Conservation (phyloP, 2,888 invertebrate genomes). For the Eilema griseolum region DNA sequence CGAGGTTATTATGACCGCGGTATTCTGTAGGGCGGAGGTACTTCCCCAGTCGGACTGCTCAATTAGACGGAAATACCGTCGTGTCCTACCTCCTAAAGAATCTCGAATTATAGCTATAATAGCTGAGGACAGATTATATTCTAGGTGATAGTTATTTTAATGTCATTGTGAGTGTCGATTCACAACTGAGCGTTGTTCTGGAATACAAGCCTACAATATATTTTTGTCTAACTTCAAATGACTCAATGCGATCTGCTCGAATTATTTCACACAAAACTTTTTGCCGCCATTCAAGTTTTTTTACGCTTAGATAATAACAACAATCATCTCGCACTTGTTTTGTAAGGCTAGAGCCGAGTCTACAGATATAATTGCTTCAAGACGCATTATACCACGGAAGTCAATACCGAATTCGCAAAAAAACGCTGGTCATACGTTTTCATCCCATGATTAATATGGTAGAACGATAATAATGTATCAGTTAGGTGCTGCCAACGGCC, state of each 20-base stretch:
- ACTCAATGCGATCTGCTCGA: conserved; percentile 71
- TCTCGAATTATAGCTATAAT: no score
- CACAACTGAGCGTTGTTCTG: no score
- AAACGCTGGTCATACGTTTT: conserved; percentile 34
- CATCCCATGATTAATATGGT: conserved; percentile 30
- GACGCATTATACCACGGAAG: conserved; percentile 53
- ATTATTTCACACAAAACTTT: conserved; percentile 66
- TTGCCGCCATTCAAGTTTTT: conserved; percentile 58
- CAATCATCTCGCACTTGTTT: conserved; percentile 58
- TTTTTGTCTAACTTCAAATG: conserved; percentile 62
- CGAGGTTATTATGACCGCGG: no score
- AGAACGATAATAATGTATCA: conserved; percentile 48
- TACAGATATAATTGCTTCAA: conserved; percentile 44
- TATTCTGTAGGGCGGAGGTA: no score
- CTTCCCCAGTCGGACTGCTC: no score
- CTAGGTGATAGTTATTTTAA: no score
- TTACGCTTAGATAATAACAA: conserved; percentile 53
- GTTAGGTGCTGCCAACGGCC: conserved; percentile 59
- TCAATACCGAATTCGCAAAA: conserved; percentile 44
- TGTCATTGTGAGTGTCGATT: no score
- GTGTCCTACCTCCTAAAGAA: no score
- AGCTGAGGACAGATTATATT: no score
- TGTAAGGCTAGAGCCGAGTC: conserved; percentile 27
- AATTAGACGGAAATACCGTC: no score
- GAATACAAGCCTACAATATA: conserved; percentile 50